Evolutionary conservation across 2,888 invertebrate genomes (phyloP), one percentile per base, ranked within the genome.

Genomic region (Andrena bicolor): DNA sequence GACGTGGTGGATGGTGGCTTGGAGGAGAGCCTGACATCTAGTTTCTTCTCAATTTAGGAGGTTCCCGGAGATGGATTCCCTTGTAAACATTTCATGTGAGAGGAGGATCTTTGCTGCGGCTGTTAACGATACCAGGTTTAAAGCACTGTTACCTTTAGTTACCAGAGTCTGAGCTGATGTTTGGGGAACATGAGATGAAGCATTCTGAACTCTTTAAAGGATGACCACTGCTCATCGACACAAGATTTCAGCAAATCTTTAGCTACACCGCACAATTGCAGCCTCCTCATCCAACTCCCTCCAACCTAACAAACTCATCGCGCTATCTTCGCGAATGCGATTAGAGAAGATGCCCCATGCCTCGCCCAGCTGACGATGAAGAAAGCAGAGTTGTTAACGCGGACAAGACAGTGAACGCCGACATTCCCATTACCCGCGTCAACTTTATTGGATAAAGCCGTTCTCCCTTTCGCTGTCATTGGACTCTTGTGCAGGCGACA

Each of bases 361-460:
- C 7, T 30, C 6, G 0, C n/a, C 2, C n/a, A 30, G 30, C 13
- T 16, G 75, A 77, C 80, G 80, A 84, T 65, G 75, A 73, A 80
- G 75, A 82, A 79, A 71, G 26, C 72, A 74, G 69, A 66, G 74
- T 75, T 72, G 84, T 87, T 88, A 86, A 84, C 76, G 81, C 71
- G 64, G 79, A 71, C 79, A 74, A 71, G 81, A 80, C 75, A 82
- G 71, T 56, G 49, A 69, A 77, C 69, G 82, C 73, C 83, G 86
- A 88, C 87, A 79, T 87, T 88, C 82, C 86, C 79, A 88, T 87
- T 88, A 84, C 76, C 80, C 80, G 80, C 74, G 72, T 81, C 84
- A 87, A 87, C 71, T 86, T 86, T 87, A 86, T 88, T 86, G 79
- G 79, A 85, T 84, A 88, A 87, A 87, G 88, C 76, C 84, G 76